Percentiles rank a stretch among this genome's conserved stretches.
Conservation (phyloP, 2,113 vertebrate species). For the Zeus faber region DNA sequence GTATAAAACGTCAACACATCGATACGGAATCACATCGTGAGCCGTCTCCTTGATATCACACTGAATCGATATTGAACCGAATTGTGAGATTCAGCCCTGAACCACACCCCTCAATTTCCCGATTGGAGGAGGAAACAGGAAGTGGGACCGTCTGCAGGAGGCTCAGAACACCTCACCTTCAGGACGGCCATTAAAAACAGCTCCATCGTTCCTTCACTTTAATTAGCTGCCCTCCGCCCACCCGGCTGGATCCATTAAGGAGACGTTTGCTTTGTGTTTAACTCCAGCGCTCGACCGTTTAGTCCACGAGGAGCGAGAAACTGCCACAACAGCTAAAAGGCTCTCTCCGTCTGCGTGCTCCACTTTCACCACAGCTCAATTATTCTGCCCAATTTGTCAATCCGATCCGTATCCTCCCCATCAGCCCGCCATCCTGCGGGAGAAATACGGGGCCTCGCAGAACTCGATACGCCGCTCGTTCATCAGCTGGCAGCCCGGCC, state of each 20-base stretch:
- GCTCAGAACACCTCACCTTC: conserved; percentile 4
- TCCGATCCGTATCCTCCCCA: conserved; percentile 83
- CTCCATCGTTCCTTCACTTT: conserved; percentile 45
- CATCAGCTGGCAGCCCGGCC: conserved; percentile 79
- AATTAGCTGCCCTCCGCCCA: conserved; percentile 63
- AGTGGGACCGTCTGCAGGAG: too few relatives aligned
- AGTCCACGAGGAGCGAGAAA: conserved; percentile 74
- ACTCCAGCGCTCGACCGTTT: conserved; percentile 72
- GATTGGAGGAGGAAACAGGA: too few relatives aligned
- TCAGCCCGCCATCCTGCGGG: conserved; percentile 83
- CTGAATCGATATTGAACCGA: too few relatives aligned
- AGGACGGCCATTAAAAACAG: conserved; percentile 51
- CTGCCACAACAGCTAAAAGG: conserved; percentile 79
- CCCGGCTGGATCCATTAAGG: conserved; percentile 63
- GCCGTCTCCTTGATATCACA: too few relatives aligned
- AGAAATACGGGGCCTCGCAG: conserved; percentile 80
- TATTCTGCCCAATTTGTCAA: conserved; percentile 81
- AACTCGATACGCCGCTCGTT: conserved; percentile 85
- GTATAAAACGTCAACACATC: too few relatives aligned
- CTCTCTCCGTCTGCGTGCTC: conserved; percentile 51
- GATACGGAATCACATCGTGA: too few relatives aligned
- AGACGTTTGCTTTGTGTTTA: conserved; percentile 77
- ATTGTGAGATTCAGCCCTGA: too few relatives aligned
- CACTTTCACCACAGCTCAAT: conserved; percentile 63
- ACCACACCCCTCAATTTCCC: too few relatives aligned